Evolutionary conservation across 2,113 vertebrate genomes (phyloP).

Genomic region (Lycaon pictus): DNA sequence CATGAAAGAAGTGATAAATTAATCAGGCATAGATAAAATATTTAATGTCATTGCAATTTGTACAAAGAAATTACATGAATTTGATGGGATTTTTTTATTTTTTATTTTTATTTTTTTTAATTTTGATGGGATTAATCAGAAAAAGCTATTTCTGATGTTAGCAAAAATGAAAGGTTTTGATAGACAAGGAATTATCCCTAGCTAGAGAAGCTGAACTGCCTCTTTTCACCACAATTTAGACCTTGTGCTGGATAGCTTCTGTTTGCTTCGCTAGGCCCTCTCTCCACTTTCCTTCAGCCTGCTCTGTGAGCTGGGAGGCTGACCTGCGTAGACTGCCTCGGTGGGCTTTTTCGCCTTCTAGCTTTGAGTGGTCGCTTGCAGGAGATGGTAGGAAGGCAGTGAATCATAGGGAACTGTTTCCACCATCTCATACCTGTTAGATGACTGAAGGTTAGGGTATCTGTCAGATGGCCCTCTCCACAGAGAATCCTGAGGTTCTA

Average conservation of each 20-base stretch:
- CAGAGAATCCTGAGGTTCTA: not conserved
- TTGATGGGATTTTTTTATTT: not conserved
- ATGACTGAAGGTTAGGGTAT: not conserved
- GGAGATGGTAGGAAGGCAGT: not conserved
- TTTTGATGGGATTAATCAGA: not conserved
- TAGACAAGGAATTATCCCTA: not conserved
- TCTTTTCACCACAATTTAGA: not conserved
- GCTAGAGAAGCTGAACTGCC: not conserved
- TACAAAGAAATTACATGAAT: not conserved
- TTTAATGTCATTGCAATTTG: not conserved
- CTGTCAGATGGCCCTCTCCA: not conserved
- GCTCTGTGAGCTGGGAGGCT: not conserved
- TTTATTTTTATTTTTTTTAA: too few relatives aligned
- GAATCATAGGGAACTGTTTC: not conserved
- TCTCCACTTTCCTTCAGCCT: not conserved
- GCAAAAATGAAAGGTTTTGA: constrained; percentile 5
- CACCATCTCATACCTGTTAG: not conserved
- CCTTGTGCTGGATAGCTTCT: not conserved
- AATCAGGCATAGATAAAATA: not conserved
- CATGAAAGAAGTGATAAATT: not conserved
- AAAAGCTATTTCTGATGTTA: not conserved
- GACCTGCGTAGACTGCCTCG: not conserved
- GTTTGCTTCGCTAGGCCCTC: not conserved
- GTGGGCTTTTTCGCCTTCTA: not conserved
- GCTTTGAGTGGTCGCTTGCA: not conserved